Base-by-base conservation (phyloP, 2,888 invertebrate species). In the Eilema caniola region DNA sequence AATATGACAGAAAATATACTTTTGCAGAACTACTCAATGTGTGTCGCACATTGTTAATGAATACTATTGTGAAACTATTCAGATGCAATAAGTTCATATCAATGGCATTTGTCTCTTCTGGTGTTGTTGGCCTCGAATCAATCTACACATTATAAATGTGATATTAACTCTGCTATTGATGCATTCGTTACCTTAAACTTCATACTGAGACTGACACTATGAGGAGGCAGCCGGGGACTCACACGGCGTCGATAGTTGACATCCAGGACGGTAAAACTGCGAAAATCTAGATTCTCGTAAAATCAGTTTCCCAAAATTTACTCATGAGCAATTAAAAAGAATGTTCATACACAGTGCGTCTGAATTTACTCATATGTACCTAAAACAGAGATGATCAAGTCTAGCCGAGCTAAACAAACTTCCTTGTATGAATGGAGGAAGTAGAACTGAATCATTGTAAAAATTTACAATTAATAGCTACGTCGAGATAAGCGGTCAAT, bases 401-500 rank as follows among this genome's bases (percentile, higher is more conserved):
- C 28, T 16, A 16, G 16, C 24, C 65, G 69, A 69, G 65, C 66
- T 72, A 72, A 78, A 64, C 63, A 72, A 28, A 80, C 78, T 80
- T 82, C 75, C 80, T 82, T 57, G 68, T 74, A 69, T 69, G 66
- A 70, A 10, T 64, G 67, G 69, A 78, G 83, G 80, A 83, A 85
- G 82, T 83, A 65, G 80, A 71, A 75, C 80, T 66, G 66, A 69
- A 66, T 76, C 75, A 77, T 78, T 83, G 69, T 83, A 76, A 83
- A 83, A 85, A 79, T 71, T 69, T 70, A 78, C 77, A 78, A 78
- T 80, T 78, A 81, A 81, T 79, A 66, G 74, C 73, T 57, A 10
- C 61, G 67, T 64, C 69, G 66, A 83, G 81, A 82, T 81, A 82
- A 85, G 73, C 73, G 68, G 67, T 70, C 80, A 84, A 85, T 85